Base-by-base conservation (phyloP, 2,113 vertebrate species). In the Panurus biarmicus region DNA sequence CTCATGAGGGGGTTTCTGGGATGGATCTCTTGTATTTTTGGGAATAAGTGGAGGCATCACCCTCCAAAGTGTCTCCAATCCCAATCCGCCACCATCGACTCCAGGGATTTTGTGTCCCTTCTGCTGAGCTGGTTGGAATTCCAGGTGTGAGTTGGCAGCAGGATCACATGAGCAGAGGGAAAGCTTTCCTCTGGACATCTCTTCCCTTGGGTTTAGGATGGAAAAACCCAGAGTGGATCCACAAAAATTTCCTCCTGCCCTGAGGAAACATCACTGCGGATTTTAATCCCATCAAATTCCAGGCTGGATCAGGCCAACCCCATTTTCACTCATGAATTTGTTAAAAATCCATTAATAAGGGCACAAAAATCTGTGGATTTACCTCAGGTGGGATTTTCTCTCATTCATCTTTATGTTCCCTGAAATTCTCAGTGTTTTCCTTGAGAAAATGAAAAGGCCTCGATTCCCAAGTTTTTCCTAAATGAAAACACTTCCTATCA, bases 11-110 rank as follows among this genome's bases (percentile, higher is more conserved):
- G 4, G 18, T 29, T 29, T 3, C 3, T 71, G 33, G 28, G 17
- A 44, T 9, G 42, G 12, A 6, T 38, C 18, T 31, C 7, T 4
- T 1, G 2, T 6, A 38, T 2, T 35, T 82, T 54, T 73, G 18
- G 50, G 78, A 20, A 26, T 2, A 29, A 48, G 11, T 2, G 14
- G 61, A 74, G 26, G 4, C 22, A 33, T 64, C 62, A 11, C 2
- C 13, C 4, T 6, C 3, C 3, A 1, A 23, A 28, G 7, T 23
- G 3, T 28, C 20, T 31, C 25, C n/a, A 54, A 4, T 31, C 54
- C 42, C 14, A 14, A 31, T 35, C 65, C 33, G 25, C 11, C 0
- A 0, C 22, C 5, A 0, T 14, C 1, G 8, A 8, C 54, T 71
- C 58, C 5, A 4, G 11, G 36, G 65, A 42, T 7, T 58, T 64